Percentiles rank a stretch among this genome's conserved stretches.
Evolutionary conservation across 2,797 vertebrate species (phyloP).

Genomic region (Salmo trutta): DNA sequence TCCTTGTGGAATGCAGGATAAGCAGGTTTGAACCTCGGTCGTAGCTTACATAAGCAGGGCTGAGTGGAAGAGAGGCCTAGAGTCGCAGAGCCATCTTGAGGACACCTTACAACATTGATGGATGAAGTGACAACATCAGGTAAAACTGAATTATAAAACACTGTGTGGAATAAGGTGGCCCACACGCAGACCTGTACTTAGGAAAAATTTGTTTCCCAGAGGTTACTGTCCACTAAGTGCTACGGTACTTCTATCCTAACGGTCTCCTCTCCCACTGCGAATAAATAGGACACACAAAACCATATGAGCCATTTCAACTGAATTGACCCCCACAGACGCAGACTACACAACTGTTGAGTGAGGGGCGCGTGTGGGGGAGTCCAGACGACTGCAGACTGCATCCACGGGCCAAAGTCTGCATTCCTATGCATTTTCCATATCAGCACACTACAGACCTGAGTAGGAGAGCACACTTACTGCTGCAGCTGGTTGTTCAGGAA

Average conservation of each 20-base stretch:
- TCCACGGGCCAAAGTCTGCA: slow-evolving; percentile 67
- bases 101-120: too few relatives aligned
- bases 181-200: too few relatives aligned
- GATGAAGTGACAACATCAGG: too few relatives aligned
- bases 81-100: too few relatives aligned
- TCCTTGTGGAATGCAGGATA: too few relatives aligned
- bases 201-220: too few relatives aligned
- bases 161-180: too few relatives aligned
- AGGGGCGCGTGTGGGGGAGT: slow-evolving; percentile 38
- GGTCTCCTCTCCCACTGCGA: slow-evolving; percentile 5
- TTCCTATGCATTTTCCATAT: slow-evolving; percentile 48
- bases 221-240: background rate
- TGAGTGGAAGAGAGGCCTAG: too few relatives aligned
- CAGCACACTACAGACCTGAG: slow-evolving; percentile 25
- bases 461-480: slow-evolving; percentile 75
- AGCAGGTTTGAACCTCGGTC: too few relatives aligned
- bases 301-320: slow-evolving; percentile 43
- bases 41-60: too few relatives aligned
- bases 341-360: slow-evolving; percentile 42
- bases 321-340: slow-evolving; percentile 51
- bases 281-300: slow-evolving; percentile 5
- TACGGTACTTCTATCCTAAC: too few relatives aligned
- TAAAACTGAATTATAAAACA: too few relatives aligned
- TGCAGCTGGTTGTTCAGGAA: slow-evolving; percentile 79
- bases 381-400: slow-evolving; percentile 37